Base-by-base conservation (phyloP, 2,888 invertebrate species). In the Crematogaster levior region DNA sequence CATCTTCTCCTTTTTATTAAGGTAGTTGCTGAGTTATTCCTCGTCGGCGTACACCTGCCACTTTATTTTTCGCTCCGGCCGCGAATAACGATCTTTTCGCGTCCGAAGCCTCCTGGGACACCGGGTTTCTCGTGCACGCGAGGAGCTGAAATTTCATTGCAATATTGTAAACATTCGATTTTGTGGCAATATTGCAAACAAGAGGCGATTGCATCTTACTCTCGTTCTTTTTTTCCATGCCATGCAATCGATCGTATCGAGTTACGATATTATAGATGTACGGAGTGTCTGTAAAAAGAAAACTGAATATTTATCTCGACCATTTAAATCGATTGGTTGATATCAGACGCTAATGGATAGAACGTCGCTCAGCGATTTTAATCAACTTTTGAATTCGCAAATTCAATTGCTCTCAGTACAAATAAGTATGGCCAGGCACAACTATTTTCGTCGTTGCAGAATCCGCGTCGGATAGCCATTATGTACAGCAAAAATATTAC, bases 61-160 rank as follows among this genome's bases (percentile, higher is more conserved):
- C 53, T 18, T 77, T 56, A 68, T 43, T 77, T 77, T 68, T 56
- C 63, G 56, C 37, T 48, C 34, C 48, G 10, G n/a, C 24, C 70
- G n/a, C n/a, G 43, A 77, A 68, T 68, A 77, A 70, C 21, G 21
- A 53, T 72, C 37, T 48, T 61, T 27, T 24, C 40, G 56, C 46
- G 4, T 34, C 27, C 10, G 27, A 65, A 81, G 24, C 34, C 34
- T 66, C 43, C 5, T 34, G 15, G 37, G 24, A 43, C 30, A 60
- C 30, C 60, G 60, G 30, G 77, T 77, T 34, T 77, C 56, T 77
- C 15, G 70, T 43, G 34, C 70, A 70, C 56, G 56, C 70, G 43
- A 68, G 18, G 21, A 77, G 72, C 56, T 77, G 77, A 70, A 77
- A 77, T 77, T 70, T 77, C 53, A 70, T 77, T 72, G 51, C 18